These are phyloP conservation scores for Pterostichus madidus DNA, from an alignment of 2,888 invertebrate species.

Conservation along the genomic window DNA sequence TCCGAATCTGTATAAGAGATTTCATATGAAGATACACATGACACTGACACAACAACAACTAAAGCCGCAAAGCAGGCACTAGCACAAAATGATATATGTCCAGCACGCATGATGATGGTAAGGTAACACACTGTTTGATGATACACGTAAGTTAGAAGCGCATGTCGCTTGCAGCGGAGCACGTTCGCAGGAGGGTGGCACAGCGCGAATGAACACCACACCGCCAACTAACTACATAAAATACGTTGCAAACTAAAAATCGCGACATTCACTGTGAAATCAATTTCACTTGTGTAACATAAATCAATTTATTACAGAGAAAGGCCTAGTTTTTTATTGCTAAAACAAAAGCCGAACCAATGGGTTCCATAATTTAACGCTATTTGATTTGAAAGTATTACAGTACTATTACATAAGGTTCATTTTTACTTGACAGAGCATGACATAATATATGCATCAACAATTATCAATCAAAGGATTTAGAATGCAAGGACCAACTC, in stretches of 20 bases:
- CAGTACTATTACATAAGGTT: slow-evolving; percentile 56
- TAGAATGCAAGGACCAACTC: slow-evolving; percentile 29
- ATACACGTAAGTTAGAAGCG: slow-evolving; percentile 16
- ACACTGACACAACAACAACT: slow-evolving; percentile 17
- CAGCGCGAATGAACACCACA: slow-evolving; percentile 31
- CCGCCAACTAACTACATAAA: slow-evolving; percentile 47
- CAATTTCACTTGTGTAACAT: slow-evolving; percentile 65
- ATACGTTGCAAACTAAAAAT: slow-evolving; percentile 41
- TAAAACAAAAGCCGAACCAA: slow-evolving; percentile 55
- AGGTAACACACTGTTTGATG: neutral
- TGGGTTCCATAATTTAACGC: slow-evolving; percentile 63
- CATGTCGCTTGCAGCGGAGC: slow-evolving; percentile 30
- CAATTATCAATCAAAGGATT: slow-evolving; percentile 4
- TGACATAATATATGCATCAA: slow-evolving; percentile 49
- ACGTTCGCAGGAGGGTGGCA: slow-evolving; percentile 31
- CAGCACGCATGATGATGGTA: slow-evolving; percentile 37
- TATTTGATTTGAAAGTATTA: slow-evolving; percentile 65
- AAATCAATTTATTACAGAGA: slow-evolving; percentile 66
- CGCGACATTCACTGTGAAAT: slow-evolving; percentile 63
- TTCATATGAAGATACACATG: slow-evolving; percentile 29
- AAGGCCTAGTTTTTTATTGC: slow-evolving; percentile 61
- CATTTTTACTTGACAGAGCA: slow-evolving; percentile 28
- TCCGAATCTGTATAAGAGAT: slow-evolving; percentile 16
- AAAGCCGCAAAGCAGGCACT: slow-evolving; percentile 24
- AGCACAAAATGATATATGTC: neutral